phyloP scores from a whole-genome alignment of 2,888 invertebrate genomes.

The Bembecia ichneumoniformis region DNA sequence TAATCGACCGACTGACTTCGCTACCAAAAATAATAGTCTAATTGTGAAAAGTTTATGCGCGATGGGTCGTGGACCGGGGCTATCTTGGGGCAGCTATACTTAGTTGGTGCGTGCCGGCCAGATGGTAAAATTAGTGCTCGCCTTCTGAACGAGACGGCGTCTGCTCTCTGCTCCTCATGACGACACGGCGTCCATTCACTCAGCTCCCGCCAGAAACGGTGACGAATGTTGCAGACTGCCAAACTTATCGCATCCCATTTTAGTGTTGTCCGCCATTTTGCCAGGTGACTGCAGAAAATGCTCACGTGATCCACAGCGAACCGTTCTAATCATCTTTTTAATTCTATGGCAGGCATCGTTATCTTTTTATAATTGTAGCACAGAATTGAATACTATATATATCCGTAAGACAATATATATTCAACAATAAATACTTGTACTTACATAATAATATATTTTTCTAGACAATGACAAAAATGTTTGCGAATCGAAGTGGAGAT shows the following conservation, averaged over 20 bases:
- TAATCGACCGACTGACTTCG: conserved; percentile 74
- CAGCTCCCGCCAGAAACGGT: conserved; percentile 42
- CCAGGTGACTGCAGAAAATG: conserved; percentile 26
- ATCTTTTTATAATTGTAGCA: too few species aligned
- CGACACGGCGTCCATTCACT: conserved; percentile 60
- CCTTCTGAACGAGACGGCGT: conserved; percentile 60
- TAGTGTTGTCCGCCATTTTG: conserved; percentile 43
- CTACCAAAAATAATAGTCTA: conserved; percentile 75
- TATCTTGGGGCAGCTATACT: conserved; percentile 74
- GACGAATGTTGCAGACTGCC: conserved; percentile 52
- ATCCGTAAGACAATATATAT: too few species aligned
- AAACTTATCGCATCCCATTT: conserved; percentile 68
- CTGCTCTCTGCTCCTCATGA: conserved; percentile 59
- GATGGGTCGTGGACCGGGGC: conserved; percentile 73
- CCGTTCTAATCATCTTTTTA: too few species aligned
- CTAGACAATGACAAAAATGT: too few species aligned
- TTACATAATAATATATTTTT: too few species aligned
- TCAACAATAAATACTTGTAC: too few species aligned
- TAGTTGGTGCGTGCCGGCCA: conserved; percentile 70
- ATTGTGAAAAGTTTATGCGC: conserved; percentile 74
- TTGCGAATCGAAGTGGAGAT: too few species aligned
- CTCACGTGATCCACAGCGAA: too few species aligned
- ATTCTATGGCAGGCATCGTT: too few species aligned
- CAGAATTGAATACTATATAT: too few species aligned
- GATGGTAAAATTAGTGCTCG: conserved; percentile 65